A percentile compares a stretch with the other conserved stretches of the same genome.
Conservation (phyloP, 1,140 invertebrate species). For the Sycophaga agraensis region DNA sequence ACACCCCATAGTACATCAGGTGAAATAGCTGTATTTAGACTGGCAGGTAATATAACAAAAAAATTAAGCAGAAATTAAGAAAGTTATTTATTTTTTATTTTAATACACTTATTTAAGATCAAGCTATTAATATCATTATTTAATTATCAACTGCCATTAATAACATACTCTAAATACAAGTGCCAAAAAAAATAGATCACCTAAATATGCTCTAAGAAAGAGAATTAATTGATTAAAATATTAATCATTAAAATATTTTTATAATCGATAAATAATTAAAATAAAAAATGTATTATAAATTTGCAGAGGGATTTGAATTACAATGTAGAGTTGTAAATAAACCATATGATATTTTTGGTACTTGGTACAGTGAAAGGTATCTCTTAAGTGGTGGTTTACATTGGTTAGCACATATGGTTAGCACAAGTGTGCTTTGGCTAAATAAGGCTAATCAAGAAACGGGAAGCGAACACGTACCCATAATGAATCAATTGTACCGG, state of each 20-base stretch:
- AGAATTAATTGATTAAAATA: neutral
- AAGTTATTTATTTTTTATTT: too few relatives aligned
- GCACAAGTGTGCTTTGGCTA: constrained; percentile 78
- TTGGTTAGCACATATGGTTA: constrained; percentile 79
- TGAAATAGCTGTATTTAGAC: constrained; percentile 84
- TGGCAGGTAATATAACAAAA: constrained; percentile 61
- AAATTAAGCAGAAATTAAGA: neutral
- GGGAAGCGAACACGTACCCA: constrained; percentile 78
- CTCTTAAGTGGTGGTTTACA: constrained; percentile 78
- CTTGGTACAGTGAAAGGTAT: constrained; percentile 85
- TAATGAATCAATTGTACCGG: constrained; percentile 75
- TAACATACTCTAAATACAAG: constrained; percentile 12
- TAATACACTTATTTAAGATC: too few relatives aligned
- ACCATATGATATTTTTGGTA: constrained; percentile 87
- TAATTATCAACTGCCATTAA: constrained; percentile 5
- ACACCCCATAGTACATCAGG: constrained; percentile 77
- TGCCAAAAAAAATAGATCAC: constrained; percentile 31
- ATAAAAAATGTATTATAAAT: neutral
- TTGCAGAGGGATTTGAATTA: constrained; percentile 67
- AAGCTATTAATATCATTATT: constrained; percentile 9
- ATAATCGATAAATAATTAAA: neutral
- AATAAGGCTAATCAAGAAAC: constrained; percentile 83
- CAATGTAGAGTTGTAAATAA: constrained; percentile 83
- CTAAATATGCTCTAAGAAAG: neutral
- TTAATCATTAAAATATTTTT: neutral